Percentiles rank a stretch among this genome's conserved stretches.
These are phyloP conservation scores for Autographa gamma DNA, from an alignment of 2,888 invertebrate genomes.

Conservation along the genomic window DNA sequence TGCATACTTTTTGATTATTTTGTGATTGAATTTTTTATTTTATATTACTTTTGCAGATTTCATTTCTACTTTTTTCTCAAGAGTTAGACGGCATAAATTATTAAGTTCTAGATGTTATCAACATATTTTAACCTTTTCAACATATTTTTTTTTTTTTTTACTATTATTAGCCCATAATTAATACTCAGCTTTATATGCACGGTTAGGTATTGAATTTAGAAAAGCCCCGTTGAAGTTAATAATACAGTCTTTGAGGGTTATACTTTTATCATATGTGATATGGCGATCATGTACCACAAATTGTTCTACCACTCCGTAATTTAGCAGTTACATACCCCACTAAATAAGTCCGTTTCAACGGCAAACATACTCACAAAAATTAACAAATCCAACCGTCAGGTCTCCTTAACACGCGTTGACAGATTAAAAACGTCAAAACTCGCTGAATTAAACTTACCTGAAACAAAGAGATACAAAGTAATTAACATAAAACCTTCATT, in stretches of 20 bases:
- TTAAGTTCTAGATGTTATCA: too few species aligned
- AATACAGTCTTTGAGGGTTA: too few species aligned
- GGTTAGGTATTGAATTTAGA: too few species aligned
- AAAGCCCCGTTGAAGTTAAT: too few species aligned
- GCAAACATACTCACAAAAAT: neutral
- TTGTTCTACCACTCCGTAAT: neutral
- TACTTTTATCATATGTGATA: too few species aligned
- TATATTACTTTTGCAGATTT: neutral
- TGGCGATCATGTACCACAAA: too few species aligned
- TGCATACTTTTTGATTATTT: neutral
- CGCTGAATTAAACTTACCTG: constrained; percentile 64
- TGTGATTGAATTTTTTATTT: neutral
- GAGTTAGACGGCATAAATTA: too few species aligned
- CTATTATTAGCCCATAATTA: too few species aligned
- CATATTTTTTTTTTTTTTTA: too few species aligned
- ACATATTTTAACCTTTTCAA: too few species aligned
- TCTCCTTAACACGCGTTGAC: constrained; percentile 2
- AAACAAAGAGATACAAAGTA: constrained; percentile 61
- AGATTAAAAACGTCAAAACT: constrained; percentile 27
- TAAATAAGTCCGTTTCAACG: neutral
- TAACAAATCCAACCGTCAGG: constrained; percentile 31
- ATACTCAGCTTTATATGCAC: too few species aligned
- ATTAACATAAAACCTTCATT: constrained; percentile 49
- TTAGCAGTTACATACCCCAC: neutral
- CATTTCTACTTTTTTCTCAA: too few species aligned